Base-by-base conservation (phyloP, 2,888 invertebrate species). In the Pristionchus japonicus region DNA sequence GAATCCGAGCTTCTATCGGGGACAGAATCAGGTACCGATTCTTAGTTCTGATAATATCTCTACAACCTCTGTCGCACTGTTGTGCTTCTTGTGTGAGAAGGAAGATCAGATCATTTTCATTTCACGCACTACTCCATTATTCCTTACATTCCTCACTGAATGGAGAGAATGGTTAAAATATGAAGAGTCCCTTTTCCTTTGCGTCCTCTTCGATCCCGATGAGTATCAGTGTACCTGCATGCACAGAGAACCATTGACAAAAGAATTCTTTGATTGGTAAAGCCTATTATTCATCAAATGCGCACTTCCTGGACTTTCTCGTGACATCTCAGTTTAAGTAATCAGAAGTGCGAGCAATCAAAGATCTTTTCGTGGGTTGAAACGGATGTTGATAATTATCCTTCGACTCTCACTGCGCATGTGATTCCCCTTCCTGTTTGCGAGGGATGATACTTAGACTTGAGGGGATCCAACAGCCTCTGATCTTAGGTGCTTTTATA, bases 1-100 rank as follows among this genome's bases (percentile, higher is more conserved):
- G 92, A 89, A 91, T 87, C 91, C 92, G 23, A 52, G 31, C 15
- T 86, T 90, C 40, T 92, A 91, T 77, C 77, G 90, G 15, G 92
- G 91, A 67, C 91, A 91, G 74, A 74, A 82, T 20, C 91, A 91
- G 86, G 91, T 91, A 7, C 61, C 3, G 27, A 47, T 57, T 37
- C 37, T 64, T 64, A 57, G 52, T 1, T 52, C 9, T 40, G 3
- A n/a, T n/a, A 11, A 31, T 40, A 31, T 23, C 34, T 85, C 34
- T 57, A 34, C 6, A 31, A 61, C 31, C 31, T 31, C n/a, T 52
- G 34, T 17, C 23, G 57, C n/a, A 57, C 57, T n/a, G 0, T 57
- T 1, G 57, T 1, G 23, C 23, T 57, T 57, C n/a, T n/a, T 9
- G 57, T n/a, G n/a, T 17, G 17, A 52, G 20, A 23, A n/a, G n/a